Evolutionary conservation across 2,888 invertebrate species (phyloP).

Genomic region (Heliconius sara): DNA sequence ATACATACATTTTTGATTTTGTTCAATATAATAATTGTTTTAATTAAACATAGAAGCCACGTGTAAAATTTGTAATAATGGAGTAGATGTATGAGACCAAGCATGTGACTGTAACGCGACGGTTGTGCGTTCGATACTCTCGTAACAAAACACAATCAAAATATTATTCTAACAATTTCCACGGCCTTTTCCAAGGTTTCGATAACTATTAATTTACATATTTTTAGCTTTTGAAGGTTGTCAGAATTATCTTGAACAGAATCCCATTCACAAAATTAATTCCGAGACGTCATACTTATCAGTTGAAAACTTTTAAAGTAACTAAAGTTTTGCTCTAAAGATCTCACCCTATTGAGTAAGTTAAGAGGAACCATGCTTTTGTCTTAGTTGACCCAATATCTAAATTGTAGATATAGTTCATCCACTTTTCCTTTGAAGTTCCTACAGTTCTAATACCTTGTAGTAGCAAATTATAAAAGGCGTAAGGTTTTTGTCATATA

Average conservation of each 20-base stretch:
- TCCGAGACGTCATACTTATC: constrained; percentile 8
- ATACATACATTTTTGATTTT: neutral
- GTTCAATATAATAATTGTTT: no score
- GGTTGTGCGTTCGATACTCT: no score
- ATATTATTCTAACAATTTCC: neutral
- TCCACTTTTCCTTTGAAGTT: neutral
- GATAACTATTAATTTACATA: constrained; percentile 3
- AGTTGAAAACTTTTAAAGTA: constrained; percentile 26
- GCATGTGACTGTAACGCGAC: no score
- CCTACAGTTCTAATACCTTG: neutral
- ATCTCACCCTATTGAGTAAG: constrained; percentile 13
- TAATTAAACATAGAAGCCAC: no score
- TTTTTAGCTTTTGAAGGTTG: neutral
- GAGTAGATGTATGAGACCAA: no score
- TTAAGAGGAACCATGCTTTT: constrained; percentile 9
- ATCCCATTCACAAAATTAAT: constrained; percentile 12
- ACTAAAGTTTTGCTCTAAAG: constrained; percentile 19
- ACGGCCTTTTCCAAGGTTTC: neutral
- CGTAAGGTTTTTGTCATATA: neutral
- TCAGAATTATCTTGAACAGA: neutral
- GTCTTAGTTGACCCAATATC: constrained; percentile 16
- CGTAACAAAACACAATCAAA: no score
- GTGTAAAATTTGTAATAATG: no score
- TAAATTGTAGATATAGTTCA: neutral
- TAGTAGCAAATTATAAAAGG: neutral